These are phyloP conservation scores for Scomberomorus guttatus DNA, from an alignment of 2,797 vertebrate genomes.

Conservation along the genomic window DNA sequence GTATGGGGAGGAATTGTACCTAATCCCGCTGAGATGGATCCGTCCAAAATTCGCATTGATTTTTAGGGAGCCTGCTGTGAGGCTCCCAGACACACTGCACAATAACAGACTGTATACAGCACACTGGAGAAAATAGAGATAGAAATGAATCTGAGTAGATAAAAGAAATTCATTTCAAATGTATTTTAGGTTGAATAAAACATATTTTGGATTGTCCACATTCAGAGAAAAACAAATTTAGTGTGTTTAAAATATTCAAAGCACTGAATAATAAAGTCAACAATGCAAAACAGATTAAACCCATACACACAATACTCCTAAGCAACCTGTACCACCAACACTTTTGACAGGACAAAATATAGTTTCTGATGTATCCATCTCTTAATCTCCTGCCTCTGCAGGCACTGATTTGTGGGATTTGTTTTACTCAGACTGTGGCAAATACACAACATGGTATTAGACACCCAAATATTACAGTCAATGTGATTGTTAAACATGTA, in stretches of 20 bases:
- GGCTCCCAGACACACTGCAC: conserved; percentile 46
- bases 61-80: conserved; percentile 69
- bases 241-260: background rate
- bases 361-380: background rate
- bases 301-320: background rate
- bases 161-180: background rate
- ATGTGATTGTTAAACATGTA: too few species aligned
- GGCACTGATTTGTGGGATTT: background rate
- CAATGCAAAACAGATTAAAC: background rate
- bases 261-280: background rate
- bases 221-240: background rate
- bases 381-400: background rate
- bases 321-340: background rate
- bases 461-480: too few species aligned
- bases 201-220: background rate
- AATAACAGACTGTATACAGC: conserved; percentile 39
- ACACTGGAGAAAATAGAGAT: background rate
- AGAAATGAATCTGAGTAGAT: background rate
- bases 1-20: fast-evolving
- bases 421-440: background rate
- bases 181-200: background rate
- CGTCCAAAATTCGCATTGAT: conserved; percentile 74
- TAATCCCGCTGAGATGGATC: conserved; percentile 49
- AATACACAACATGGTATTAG: background rate
- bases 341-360: background rate